These are phyloP conservation scores for Mus caroli DNA, from an alignment of 2,797 vertebrate genomes.

Conservation along the genomic window DNA sequence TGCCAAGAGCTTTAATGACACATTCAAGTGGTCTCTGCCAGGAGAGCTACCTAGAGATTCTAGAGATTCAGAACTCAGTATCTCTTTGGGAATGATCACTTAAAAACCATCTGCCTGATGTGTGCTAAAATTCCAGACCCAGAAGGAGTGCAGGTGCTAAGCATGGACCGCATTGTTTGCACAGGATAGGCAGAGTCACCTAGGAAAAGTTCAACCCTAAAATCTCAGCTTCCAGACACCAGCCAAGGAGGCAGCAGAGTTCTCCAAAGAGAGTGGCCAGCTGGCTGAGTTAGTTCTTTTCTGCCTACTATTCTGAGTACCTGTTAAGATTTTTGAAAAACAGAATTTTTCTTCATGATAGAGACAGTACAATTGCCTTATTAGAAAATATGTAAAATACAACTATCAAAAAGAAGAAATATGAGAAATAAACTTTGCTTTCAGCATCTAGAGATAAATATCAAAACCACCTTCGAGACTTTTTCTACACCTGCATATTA, in stretches of 20 bases:
- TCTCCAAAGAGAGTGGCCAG: neutral
- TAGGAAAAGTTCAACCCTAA: neutral
- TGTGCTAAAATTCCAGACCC: neutral
- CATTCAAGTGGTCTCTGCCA: neutral
- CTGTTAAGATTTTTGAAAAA: neutral
- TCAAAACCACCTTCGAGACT: neutral
- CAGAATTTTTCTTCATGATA: constrained; percentile 3
- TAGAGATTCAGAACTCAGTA: neutral
- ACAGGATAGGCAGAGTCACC: neutral
- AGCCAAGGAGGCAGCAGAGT: neutral
- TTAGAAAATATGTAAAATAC: constrained; percentile 38
- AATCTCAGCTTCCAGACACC: neutral
- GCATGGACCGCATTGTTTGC: neutral
- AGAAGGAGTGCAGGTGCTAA: neutral
- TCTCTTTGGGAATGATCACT: neutral
- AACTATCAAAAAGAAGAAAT: constrained; percentile 1
- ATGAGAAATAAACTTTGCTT: constrained; percentile 21
- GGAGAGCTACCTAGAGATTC: neutral
- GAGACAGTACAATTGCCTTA: neutral
- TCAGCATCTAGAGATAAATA: constrained; percentile 28
- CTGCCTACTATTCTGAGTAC: too few relatives aligned
- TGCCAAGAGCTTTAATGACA: neutral
- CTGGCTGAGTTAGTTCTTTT: neutral
- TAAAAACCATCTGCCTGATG: neutral
- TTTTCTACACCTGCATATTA: neutral